Evolutionary conservation across 92 coral and sea anemone genomes (phyloP), one percentile per base, ranked within the genome.

Genomic region (Epizoanthus ramosus): DNA sequence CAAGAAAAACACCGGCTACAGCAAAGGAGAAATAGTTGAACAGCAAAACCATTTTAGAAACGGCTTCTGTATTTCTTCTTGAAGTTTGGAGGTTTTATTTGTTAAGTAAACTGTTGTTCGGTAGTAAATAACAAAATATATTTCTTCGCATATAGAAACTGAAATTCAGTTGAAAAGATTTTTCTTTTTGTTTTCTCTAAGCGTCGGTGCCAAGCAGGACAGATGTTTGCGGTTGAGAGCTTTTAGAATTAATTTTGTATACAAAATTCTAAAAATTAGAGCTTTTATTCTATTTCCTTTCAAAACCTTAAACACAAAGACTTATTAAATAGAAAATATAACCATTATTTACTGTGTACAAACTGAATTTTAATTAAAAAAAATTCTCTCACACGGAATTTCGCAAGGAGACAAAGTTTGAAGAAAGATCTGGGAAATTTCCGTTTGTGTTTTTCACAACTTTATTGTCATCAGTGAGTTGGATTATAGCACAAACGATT

Each of bases 211-310:
- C 80, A 57, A n/a, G 68, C 2, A 3, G 25, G 17, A 18, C 80
- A 75, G 80, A 75, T 75, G 80, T 57, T 60, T 57, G 80, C 35
- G 25, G 79, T 58, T 74, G 33, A 23, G 8, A 47, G 39, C 2
- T 17, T 57, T 67, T 67, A 3, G 45, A 73, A 21, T 73, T 31
- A 52, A 28, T 53, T 8, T 15, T 24, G 63, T 23, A 23, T 73
- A 52, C 37, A 21, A 23, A 22, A 53, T 25, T 13, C 60, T 52
- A 64, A 64, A 64, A 64, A 64, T 64, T 22, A 73, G 47, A n/a
- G 56, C 61, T 22, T 24, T 47, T 23, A 3, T 23, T 10, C 59
- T 47, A 53, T 47, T 67, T 67, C 72, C 72, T 67, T 9, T 33
- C 39, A 28, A 7, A 25, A 8, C 0, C 28, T 24, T 28, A 67